Evolutionary conservation across 2,797 vertebrate species (phyloP), one percentile per base, ranked within the genome.

Genomic region (Gouania willdenowi): DNA sequence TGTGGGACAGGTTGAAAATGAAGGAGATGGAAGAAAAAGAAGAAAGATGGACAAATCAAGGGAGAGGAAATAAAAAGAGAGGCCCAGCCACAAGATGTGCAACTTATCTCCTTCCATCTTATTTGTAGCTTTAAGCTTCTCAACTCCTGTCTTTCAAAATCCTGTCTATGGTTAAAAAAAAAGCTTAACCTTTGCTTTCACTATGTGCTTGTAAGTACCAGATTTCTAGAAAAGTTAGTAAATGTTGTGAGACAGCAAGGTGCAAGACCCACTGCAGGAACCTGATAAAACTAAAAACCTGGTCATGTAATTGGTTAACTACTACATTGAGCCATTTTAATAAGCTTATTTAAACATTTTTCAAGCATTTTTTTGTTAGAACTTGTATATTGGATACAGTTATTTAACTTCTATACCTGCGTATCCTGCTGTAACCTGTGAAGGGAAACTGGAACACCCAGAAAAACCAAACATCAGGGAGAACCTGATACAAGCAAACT

Each of bases 41-140:
- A 26, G 25, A 38, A 6, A 42, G 33, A 15, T 2, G 38, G 11
- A 16, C 17, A 32, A 22, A 37, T 11, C 38, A n/a, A n/a, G 28
- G 44, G 17, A 43, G 12, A 38, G 13, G n/a, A 28, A 41, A 19
- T 34, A 34, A 13, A 9, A 26, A 41, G 19, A 34, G 30, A 24
- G 40, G 30, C 19, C 47, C 36, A 26, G 26, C 22, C 47, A 75
- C 56, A 56, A 45, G 21, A 75, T 28, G 37, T 16, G 5, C 55
- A 35, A 59, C 64, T 49, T 29, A 17, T 49, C 42, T 22, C 7
- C 41, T 44, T 42, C 35, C 17, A 29, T 32, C 36, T 35, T 5
- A 19, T 20, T 31, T 13, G 13, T 23, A 25, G 20, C 40, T 31
- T 31, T 12, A 25, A 56, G 52, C 41, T 44, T 7, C 37, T 62